phyloP scores from a whole-genome alignment of 2,888 invertebrate species.

The Muscina levida region DNA sequence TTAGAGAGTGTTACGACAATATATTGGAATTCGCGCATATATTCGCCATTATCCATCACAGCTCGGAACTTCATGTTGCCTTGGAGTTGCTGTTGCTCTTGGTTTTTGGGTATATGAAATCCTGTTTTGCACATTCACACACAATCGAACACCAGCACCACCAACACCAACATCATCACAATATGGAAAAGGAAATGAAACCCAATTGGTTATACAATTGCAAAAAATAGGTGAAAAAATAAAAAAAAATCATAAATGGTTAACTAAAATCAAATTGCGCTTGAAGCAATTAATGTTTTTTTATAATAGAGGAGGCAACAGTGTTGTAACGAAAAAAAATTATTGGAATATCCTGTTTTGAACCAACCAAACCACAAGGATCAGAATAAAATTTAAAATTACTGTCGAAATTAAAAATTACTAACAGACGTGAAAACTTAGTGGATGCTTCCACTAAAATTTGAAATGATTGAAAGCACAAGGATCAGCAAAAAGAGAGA shows the following conservation, averaged over 20 bases:
- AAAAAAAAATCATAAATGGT: conserved; percentile 38
- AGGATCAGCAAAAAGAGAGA: too few species aligned
- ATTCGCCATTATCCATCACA: conserved; percentile 76
- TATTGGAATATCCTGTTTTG: too few species aligned
- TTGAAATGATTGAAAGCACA: too few species aligned
- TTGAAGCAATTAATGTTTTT: too few species aligned
- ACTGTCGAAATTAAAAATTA: too few species aligned
- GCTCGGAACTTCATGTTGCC: conserved; percentile 78
- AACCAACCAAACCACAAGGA: too few species aligned
- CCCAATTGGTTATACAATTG: conserved; percentile 48
- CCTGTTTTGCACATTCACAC: conserved; percentile 21
- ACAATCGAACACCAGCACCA: neutral
- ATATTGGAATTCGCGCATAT: conserved; percentile 78
- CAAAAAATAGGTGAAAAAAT: conserved; percentile 45
- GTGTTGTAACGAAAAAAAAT: too few species aligned
- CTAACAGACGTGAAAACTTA: too few species aligned
- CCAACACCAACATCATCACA: conserved; percentile 27
- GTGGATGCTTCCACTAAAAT: too few species aligned
- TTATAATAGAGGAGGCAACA: too few species aligned
- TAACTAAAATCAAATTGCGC: too few species aligned
- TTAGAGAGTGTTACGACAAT: conserved; percentile 86
- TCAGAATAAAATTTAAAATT: too few species aligned
- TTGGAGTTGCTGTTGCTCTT: neutral
- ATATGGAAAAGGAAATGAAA: conserved; percentile 47
- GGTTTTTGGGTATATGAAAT: neutral